Evolutionary conservation across 2,888 invertebrate genomes (phyloP).

Genomic region (Rhyacophila evoluta): DNA sequence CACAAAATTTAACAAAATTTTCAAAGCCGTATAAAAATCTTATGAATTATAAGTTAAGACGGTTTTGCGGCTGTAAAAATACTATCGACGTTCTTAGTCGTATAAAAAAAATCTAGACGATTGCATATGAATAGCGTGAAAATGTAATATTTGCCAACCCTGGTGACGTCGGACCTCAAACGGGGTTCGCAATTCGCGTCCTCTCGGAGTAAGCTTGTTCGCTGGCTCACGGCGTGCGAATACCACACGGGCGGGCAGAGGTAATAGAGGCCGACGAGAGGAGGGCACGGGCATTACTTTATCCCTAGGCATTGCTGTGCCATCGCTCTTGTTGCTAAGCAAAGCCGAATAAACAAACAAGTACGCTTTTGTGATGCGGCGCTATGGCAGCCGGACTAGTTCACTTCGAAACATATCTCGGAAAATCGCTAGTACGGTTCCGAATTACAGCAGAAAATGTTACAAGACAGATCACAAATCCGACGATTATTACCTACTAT

Average conservation of each 20-base stretch:
- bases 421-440: slow-evolving; percentile 11
- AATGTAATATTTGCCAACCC: not conserved
- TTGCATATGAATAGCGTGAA: too few species aligned
- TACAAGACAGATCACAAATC: too few species aligned
- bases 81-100: too few species aligned
- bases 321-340: slow-evolving; percentile 17
- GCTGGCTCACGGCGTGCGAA: slow-evolving; percentile 5
- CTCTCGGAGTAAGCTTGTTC: not conserved
- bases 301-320: slow-evolving; percentile 22
- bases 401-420: not conserved
- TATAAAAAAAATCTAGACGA: too few species aligned
- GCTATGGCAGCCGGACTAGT: not conserved
- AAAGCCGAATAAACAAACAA: slow-evolving; percentile 9
- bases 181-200: slow-evolving; percentile 15
- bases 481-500: too few species aligned
- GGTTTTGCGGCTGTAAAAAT: too few species aligned
- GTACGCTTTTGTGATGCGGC: slow-evolving; percentile 22
- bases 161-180: not conserved
- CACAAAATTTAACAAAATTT: too few species aligned
- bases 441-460: not conserved
- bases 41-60: too few species aligned
- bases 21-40: too few species aligned
- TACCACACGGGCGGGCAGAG: slow-evolving; percentile 17
- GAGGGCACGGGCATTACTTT: slow-evolving; percentile 19
- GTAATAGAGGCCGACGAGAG: slow-evolving; percentile 22